Evolutionary conservation across 2,888 invertebrate genomes (phyloP), one percentile per base, ranked within the genome.

Genomic region (Tenthredo notha): DNA sequence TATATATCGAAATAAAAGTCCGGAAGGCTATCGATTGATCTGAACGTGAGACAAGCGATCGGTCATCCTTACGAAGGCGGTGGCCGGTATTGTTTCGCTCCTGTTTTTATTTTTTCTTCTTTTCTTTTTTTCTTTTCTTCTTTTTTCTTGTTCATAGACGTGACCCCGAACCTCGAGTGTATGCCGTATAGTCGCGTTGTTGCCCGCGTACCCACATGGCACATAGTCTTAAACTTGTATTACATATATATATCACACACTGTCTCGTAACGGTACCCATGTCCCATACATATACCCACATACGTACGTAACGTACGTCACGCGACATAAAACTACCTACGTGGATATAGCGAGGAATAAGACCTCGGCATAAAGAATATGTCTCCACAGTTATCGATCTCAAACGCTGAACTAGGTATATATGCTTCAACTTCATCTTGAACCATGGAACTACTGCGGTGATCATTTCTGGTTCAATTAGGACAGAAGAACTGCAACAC

Each of bases 1-100:
- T 15, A 29, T 37, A n/a, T 50, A 80, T 33, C 43, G 65, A 80
- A 58, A 80, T 29, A 80, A 80, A 54, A 40, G 21, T 61, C 61
- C 80, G 80, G 65, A 65, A 80, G 80, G 80, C 65, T 80, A 80
- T 80, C 80, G 80, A 9, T 58, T 37, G 80, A 80, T 80, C 58
- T 65, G 58, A 58, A 40, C 65, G 65, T 65, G 61, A 33, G 80
- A 80, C 80, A 80, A 80, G 61, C 80, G 80, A 80, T 80, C 80
- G 80, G 80, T 80, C 80, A 80, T 80, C 65, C 80, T 80, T 61
- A 61, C 61, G 4, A 54, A 54, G 25, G 21, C 61, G 25, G 21
- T 40, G 25, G 33, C n/a, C 29, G 43, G 61, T 65, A 80, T 80
- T 61, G 80, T 80, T 80, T 80, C 21, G 58, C 37, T 61, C 58